Conservation (phyloP, 2,888 invertebrate species). For the Lucinisca nassula region DNA sequence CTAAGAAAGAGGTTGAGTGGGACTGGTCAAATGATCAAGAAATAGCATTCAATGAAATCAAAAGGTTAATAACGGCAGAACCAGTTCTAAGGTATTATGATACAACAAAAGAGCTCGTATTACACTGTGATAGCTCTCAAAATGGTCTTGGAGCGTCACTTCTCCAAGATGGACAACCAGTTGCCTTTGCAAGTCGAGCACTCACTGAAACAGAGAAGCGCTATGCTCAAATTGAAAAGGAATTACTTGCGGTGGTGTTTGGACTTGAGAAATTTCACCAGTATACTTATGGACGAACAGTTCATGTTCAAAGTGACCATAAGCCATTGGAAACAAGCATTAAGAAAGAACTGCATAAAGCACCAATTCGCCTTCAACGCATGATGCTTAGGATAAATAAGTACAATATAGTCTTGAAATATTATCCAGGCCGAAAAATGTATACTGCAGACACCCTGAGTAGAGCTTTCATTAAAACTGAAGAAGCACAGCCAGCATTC, state of each 20-base stretch:
- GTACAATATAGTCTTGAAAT: conserved; percentile 45
- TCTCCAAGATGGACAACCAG: conserved; percentile 54
- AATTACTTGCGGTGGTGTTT: conserved; percentile 66
- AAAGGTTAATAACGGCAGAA: conserved; percentile 40
- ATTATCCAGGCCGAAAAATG: conserved; percentile 61
- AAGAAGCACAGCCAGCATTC: too few relatives aligned
- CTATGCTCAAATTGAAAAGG: conserved; percentile 71
- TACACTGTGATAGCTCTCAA: conserved; percentile 59
- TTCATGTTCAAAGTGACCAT: conserved; percentile 59
- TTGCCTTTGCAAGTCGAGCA: conserved; percentile 67
- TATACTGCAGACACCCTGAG: conserved; percentile 60
- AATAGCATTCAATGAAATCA: conserved; percentile 36
- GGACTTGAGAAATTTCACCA: conserved; percentile 54
- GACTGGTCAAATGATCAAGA: conserved; percentile 26
- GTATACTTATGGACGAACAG: conserved; percentile 50
- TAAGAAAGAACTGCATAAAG: conserved; percentile 53
- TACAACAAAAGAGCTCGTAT: not conserved
- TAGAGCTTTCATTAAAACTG: conserved; percentile 34
- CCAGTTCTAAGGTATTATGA: conserved; percentile 64
- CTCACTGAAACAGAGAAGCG: conserved; percentile 57
- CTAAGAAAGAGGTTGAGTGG: conserved; percentile 42
- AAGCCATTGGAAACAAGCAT: conserved; percentile 61
- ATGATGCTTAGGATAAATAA: conserved; percentile 57
- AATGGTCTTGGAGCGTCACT: conserved; percentile 59
- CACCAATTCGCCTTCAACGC: conserved; percentile 62